Percentiles rank a stretch among this genome's conserved stretches.
These are phyloP conservation scores for Pseudopodoces humilis DNA, from an alignment of 2,113 vertebrate species.

Conservation along the genomic window DNA sequence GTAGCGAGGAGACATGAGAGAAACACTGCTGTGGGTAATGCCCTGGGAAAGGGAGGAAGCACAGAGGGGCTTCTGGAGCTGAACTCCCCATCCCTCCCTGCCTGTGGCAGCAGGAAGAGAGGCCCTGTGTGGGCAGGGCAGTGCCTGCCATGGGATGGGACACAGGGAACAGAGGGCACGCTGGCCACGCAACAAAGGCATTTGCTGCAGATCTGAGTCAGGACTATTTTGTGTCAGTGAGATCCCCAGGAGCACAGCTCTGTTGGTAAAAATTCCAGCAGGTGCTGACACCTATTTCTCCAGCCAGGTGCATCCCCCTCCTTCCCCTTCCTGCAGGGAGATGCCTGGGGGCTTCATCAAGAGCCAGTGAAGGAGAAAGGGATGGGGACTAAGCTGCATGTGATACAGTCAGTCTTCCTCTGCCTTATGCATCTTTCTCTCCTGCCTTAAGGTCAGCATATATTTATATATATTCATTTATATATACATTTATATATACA, in stretches of 20 bases:
- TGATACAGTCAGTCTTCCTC: neutral
- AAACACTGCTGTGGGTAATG: neutral
- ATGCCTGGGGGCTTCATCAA: neutral
- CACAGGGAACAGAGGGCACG: neutral
- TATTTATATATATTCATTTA: neutral
- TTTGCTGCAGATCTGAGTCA: neutral
- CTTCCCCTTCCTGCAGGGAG: neutral
- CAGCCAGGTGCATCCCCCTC: neutral
- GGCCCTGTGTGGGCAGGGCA: neutral
- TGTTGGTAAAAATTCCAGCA: neutral
- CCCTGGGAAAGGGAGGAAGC: neutral
- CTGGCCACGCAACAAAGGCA: neutral
- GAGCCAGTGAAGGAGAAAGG: neutral
- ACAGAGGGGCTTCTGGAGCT: neutral
- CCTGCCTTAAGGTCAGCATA: neutral
- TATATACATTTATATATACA: neutral
- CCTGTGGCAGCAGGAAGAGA: neutral
- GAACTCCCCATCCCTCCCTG: neutral
- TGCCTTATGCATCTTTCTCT: neutral
- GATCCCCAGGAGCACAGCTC: neutral
- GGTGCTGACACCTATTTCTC: neutral
- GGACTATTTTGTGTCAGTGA: rapidly evolving
- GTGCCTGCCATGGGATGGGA: neutral
- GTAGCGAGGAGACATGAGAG: neutral
- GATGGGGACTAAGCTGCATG: neutral